Evolutionary conservation across 2,888 invertebrate genomes (phyloP).

Genomic region (Drosophila nr. perissopoda): DNA sequence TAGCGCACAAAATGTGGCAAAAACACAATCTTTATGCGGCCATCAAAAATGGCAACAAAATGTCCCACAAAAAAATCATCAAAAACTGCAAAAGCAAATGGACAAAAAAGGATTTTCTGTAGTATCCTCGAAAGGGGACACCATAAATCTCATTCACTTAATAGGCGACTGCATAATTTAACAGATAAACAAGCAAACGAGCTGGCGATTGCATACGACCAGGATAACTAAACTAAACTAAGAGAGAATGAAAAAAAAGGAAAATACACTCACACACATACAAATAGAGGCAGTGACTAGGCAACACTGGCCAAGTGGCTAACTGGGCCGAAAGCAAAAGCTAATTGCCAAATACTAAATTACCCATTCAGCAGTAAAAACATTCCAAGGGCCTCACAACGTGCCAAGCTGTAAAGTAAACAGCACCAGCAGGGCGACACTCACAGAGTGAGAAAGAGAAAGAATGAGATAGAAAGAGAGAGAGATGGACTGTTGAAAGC

Average conservation of each 20-base stretch:
- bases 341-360: slow-evolving; percentile 81
- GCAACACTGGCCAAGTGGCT: slow-evolving; percentile 38
- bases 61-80: neutral
- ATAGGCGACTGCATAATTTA: slow-evolving; percentile 81
- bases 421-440: slow-evolving; percentile 49
- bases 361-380: slow-evolving; percentile 81
- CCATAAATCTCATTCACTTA: slow-evolving; percentile 79
- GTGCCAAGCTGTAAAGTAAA: slow-evolving; percentile 66
- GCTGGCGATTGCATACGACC: slow-evolving; percentile 52
- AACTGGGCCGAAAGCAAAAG: slow-evolving; percentile 76
- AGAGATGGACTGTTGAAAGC: slow-evolving; percentile 51
- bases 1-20: slow-evolving; percentile 29
- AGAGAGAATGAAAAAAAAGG: neutral
- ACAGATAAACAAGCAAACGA: slow-evolving; percentile 78
- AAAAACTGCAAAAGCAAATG: slow-evolving; percentile 26
- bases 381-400: slow-evolving; percentile 63
- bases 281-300: slow-evolving; percentile 21
- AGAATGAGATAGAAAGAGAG: neutral
- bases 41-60: slow-evolving; percentile 17
- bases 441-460: slow-evolving; percentile 1
- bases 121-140: slow-evolving; percentile 27
- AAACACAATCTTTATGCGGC: slow-evolving; percentile 10
- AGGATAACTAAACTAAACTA: slow-evolving; percentile 7
- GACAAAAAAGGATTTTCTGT: slow-evolving; percentile 34
- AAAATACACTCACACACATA: slow-evolving; percentile 7